Conservation (phyloP, 2,888 invertebrate genomes). For the Noctuana brunneofusca region DNA sequence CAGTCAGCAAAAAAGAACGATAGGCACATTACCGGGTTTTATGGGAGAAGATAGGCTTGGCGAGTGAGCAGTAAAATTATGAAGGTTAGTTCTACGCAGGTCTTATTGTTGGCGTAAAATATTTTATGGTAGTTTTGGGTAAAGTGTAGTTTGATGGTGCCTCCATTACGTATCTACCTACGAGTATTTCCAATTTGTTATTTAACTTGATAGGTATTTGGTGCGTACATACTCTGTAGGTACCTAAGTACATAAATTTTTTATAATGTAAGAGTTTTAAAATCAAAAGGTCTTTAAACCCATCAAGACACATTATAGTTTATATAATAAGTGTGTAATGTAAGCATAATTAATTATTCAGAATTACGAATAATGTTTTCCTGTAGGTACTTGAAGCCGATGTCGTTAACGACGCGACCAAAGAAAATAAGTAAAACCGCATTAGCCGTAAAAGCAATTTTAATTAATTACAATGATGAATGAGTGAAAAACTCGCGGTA, state of each 20-base stretch:
- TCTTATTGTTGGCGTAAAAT: constrained; percentile 24
- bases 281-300: not conserved
- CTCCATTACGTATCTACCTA: not conserved
- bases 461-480: constrained; percentile 37
- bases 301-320: constrained; percentile 1
- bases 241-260: too few relatives aligned
- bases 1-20: constrained; percentile 9
- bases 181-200: not conserved
- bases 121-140: constrained; percentile 19
- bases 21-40: constrained; percentile 14
- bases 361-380: constrained; percentile 5
- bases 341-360: constrained; percentile 6
- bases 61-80: constrained; percentile 17
- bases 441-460: constrained; percentile 19
- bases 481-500: constrained; percentile 28
- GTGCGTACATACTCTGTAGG: not conserved
- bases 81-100: constrained; percentile 9
- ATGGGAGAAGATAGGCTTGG: constrained; percentile 23
- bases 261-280: not conserved
- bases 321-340: not conserved
- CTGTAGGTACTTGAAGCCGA: not conserved
- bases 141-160: not conserved
- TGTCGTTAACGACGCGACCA: constrained; percentile 5
- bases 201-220: not conserved
- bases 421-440: constrained; percentile 11